A percentile compares a stretch with the other conserved stretches of the same genome.
phyloP scores from a whole-genome alignment of 2,888 invertebrate genomes.

The Drosophila nigritarsus region DNA sequence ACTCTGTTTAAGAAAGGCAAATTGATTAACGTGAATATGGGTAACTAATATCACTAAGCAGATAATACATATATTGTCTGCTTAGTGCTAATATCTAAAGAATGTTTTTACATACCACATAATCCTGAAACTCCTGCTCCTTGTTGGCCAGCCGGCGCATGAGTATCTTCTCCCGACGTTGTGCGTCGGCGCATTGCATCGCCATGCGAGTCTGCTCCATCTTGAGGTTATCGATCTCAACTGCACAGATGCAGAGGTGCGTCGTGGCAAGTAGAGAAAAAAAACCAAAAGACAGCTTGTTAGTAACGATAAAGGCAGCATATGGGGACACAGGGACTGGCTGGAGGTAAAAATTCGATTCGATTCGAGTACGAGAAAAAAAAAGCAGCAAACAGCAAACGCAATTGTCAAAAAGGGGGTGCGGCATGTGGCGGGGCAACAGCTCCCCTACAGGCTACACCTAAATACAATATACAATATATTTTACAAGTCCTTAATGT shows the following conservation, averaged over 20 bases:
- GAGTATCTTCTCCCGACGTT: slow-evolving; percentile 95
- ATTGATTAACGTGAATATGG: background rate
- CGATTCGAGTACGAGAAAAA: slow-evolving; percentile 29
- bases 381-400: slow-evolving; percentile 59
- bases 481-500: slow-evolving; percentile 64
- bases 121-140: slow-evolving; percentile 98
- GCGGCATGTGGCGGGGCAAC: background rate
- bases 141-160: slow-evolving; percentile 96
- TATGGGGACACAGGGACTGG: background rate
- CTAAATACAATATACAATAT: slow-evolving; percentile 29
- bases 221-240: slow-evolving; percentile 84
- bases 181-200: slow-evolving; percentile 93
- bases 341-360: slow-evolving; percentile 15
- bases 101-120: slow-evolving; percentile 90
- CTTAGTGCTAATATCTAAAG: background rate
- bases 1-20: slow-evolving; percentile 87
- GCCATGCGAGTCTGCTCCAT: slow-evolving; percentile 92
- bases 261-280: slow-evolving; percentile 20
- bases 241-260: slow-evolving; percentile 51
- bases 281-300: slow-evolving; percentile 21
- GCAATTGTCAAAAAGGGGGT: slow-evolving; percentile 22
- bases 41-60: background rate
- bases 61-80: too few relatives aligned
- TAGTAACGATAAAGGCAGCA: slow-evolving; percentile 22
- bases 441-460: background rate